A percentile compares a stretch with the other conserved stretches of the same genome.
Conservation (phyloP, 2,888 invertebrate genomes). For the Nomada ruficornis region DNA sequence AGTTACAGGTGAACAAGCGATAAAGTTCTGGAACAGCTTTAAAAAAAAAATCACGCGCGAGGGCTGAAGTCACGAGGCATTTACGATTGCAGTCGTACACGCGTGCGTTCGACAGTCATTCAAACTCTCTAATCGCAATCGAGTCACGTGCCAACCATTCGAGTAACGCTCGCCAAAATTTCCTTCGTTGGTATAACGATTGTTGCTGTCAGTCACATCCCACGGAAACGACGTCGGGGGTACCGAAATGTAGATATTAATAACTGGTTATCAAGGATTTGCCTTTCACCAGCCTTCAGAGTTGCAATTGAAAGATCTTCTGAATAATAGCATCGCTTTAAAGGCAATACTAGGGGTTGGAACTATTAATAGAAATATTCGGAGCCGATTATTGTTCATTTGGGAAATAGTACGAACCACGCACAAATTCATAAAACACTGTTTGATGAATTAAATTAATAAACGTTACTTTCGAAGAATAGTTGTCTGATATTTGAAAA, state of each 20-base stretch:
- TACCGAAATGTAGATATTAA: slow-evolving; percentile 3
- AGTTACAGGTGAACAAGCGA: not conserved
- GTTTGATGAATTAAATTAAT: no score
- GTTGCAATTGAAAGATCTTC: no score
- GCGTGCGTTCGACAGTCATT: slow-evolving; percentile 54
- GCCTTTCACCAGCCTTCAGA: not conserved
- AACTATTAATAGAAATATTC: no score
- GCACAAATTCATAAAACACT: not conserved
- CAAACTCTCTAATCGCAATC: slow-evolving; percentile 65
- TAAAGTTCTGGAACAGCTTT: not conserved
- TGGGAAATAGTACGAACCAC: not conserved
- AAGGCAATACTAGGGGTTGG: no score
- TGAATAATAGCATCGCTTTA: no score
- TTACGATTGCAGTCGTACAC: slow-evolving; percentile 24
- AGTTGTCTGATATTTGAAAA: no score
- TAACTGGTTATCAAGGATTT: slow-evolving; percentile 8
- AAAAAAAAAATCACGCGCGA: slow-evolving; percentile 9
- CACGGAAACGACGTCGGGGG: not conserved
- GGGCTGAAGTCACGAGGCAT: slow-evolving; percentile 24
- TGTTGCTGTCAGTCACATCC: slow-evolving; percentile 20
- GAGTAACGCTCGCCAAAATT: slow-evolving; percentile 40
- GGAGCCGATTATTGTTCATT: no score
- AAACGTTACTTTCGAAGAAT: no score
- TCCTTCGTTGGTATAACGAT: slow-evolving; percentile 21
- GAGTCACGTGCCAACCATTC: slow-evolving; percentile 61